A percentile compares a stretch with the other conserved stretches of the same genome.
These are phyloP conservation scores for Xenus cinereus DNA, from an alignment of 2,113 vertebrate genomes.

Conservation along the genomic window DNA sequence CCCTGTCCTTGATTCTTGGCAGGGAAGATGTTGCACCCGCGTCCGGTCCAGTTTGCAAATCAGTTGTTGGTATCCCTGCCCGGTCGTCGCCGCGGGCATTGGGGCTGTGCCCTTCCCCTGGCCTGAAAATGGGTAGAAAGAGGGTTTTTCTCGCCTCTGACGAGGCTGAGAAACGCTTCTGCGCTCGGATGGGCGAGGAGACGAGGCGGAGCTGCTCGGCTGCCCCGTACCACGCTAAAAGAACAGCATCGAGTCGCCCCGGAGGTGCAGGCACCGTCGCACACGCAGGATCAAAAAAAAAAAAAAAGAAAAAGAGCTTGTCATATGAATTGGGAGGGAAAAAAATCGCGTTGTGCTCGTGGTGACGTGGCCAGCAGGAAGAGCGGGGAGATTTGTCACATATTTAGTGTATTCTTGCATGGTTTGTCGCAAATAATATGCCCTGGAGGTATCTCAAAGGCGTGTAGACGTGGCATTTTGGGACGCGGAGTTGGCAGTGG, in stretches of 20 bases:
- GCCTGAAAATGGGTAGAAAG: not conserved
- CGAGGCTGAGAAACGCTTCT: not conserved
- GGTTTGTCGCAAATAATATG: not conserved
- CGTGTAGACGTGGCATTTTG: not conserved
- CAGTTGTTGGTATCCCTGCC: not conserved
- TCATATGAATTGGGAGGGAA: not conserved
- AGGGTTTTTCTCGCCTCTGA: not conserved
- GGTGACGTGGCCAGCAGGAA: not conserved
- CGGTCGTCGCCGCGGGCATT: rapidly evolving
- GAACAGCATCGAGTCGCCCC: not conserved
- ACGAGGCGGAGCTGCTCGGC: not conserved
- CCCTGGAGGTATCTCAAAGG: not conserved
- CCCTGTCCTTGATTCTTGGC: not conserved
- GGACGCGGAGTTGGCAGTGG: not conserved
- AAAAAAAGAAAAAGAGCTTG: not conserved
- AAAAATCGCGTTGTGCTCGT: rapidly evolving
- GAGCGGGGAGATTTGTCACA: not conserved
- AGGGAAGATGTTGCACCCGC: not conserved
- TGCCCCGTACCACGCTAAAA: rapidly evolving
- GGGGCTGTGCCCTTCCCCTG: not conserved
- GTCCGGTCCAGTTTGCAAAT: not conserved
- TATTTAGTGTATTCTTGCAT: not conserved
- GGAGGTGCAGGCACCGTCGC: rapidly evolving
- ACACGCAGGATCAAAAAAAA: not conserved
- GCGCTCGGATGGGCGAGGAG: not conserved